Conservation (phyloP, 2,888 invertebrate genomes). For the Silvanus unidentatus region DNA sequence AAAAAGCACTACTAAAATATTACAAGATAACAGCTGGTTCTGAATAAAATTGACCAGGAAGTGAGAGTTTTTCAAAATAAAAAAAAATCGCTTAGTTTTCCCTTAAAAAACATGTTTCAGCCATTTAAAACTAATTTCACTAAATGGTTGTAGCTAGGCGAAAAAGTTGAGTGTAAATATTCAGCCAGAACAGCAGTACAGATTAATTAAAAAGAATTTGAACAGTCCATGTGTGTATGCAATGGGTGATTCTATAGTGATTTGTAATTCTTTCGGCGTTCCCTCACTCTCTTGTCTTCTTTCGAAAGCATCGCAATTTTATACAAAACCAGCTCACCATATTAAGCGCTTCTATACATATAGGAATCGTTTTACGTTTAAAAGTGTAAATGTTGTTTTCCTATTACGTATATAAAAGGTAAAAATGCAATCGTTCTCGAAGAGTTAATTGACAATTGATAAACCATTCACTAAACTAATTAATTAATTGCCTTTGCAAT, state of each 20-base stretch:
- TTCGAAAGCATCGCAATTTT: too few species aligned
- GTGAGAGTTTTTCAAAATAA: too few species aligned
- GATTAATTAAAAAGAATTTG: constrained; percentile 41
- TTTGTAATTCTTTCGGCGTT: constrained; percentile 39
- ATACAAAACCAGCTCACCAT: constrained; percentile 6
- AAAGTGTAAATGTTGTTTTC: constrained; percentile 46
- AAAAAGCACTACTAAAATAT: too few species aligned
- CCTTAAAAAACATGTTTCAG: too few species aligned
- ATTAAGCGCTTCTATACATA: constrained; percentile 37
- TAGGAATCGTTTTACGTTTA: constrained; percentile 35
- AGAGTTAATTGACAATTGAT: constrained; percentile 44
- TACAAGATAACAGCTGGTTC: too few species aligned
- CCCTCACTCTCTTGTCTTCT: constrained; percentile 4
- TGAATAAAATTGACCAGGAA: too few species aligned
- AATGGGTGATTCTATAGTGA: constrained; percentile 16
- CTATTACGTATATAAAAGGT: constrained; percentile 37
- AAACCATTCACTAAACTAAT: constrained; percentile 43
- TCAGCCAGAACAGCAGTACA: too few species aligned
- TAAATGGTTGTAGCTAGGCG: too few species aligned
- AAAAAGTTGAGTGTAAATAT: too few species aligned
- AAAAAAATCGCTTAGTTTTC: too few species aligned
- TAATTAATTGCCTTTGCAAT: constrained; percentile 41
- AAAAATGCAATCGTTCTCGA: constrained; percentile 30
- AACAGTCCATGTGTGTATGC: too few species aligned
- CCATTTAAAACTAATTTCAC: too few species aligned